These are phyloP conservation scores for Papilio dardanus DNA, from an alignment of 1,140 invertebrate genomes.

Conservation along the genomic window DNA sequence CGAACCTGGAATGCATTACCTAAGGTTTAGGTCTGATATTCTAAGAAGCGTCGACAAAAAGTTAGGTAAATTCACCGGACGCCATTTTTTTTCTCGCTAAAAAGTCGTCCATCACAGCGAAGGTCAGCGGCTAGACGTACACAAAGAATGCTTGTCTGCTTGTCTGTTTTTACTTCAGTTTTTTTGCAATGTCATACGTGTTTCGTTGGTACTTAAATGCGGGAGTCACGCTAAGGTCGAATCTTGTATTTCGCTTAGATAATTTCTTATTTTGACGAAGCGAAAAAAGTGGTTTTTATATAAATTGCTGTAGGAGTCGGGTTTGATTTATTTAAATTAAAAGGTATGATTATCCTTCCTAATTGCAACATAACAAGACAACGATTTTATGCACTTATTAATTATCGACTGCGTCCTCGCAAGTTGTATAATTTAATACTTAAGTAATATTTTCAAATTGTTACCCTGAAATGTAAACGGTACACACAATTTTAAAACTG, in stretches of 20 bases:
- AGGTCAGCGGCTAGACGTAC: conserved; percentile 73
- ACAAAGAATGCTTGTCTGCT: conserved; percentile 76
- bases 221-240: conserved; percentile 72
- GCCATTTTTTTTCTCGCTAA: conserved; percentile 67
- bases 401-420: too few relatives aligned
- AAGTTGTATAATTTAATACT: too few relatives aligned
- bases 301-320: conserved; percentile 12
- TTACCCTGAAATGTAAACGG: neutral
- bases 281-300: conserved; percentile 55
- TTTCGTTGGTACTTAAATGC: conserved; percentile 51
- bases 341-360: too few relatives aligned
- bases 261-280: conserved; percentile 67
- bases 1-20: conserved; percentile 73
- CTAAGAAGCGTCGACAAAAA: conserved; percentile 74
- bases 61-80: conserved; percentile 79
- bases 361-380: too few relatives aligned
- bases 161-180: conserved; percentile 63
- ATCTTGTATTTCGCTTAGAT: conserved; percentile 62
- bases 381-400: too few relatives aligned
- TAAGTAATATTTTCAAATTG: neutral
- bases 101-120: conserved; percentile 73
- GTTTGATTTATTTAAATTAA: neutral
- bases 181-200: conserved; percentile 74
- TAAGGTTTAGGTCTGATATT: conserved; percentile 68
- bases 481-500: neutral